phyloP scores from a whole-genome alignment of 1,140 invertebrate genomes.

The Physella acuta region DNA sequence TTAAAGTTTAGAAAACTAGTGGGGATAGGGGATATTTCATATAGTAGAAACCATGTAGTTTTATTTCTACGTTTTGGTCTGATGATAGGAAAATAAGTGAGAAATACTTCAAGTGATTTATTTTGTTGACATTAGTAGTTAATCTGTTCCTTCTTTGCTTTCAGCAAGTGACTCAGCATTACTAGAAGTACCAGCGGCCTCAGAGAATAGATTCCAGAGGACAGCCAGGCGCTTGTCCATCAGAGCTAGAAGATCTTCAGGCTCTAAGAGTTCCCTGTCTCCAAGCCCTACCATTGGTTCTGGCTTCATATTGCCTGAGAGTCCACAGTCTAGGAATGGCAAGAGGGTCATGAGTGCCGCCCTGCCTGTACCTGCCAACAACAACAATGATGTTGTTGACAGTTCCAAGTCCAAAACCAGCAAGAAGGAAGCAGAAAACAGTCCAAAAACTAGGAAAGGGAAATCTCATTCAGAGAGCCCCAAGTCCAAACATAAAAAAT shows the following conservation, averaged over 20 bases:
- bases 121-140: too few species aligned
- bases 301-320: not conserved
- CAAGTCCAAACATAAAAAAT: slow-evolving; percentile 12
- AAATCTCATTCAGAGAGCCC: slow-evolving; percentile 20
- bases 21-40: too few species aligned
- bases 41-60: too few species aligned
- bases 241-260: slow-evolving; percentile 26
- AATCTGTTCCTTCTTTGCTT: not conserved
- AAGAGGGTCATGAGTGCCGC: slow-evolving; percentile 3
- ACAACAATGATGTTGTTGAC: slow-evolving; percentile 2
- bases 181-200: slow-evolving; percentile 6
- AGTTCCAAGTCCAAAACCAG: slow-evolving; percentile 13
- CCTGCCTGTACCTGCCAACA: too few species aligned
- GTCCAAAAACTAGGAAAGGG: slow-evolving; percentile 16
- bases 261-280: slow-evolving; percentile 12
- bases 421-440: not conserved
- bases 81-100: too few species aligned
- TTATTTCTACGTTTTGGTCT: too few species aligned
- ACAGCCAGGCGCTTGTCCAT: slow-evolving; percentile 27
- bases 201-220: slow-evolving; percentile 11
- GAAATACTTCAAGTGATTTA: too few species aligned
- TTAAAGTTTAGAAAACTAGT: too few species aligned
- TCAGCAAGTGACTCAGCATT: slow-evolving; percentile 21
- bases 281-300: not conserved
- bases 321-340: not conserved